These are phyloP conservation scores for Cochlearius cochlearius DNA, from an alignment of 2,113 vertebrate species.

Conservation along the genomic window DNA sequence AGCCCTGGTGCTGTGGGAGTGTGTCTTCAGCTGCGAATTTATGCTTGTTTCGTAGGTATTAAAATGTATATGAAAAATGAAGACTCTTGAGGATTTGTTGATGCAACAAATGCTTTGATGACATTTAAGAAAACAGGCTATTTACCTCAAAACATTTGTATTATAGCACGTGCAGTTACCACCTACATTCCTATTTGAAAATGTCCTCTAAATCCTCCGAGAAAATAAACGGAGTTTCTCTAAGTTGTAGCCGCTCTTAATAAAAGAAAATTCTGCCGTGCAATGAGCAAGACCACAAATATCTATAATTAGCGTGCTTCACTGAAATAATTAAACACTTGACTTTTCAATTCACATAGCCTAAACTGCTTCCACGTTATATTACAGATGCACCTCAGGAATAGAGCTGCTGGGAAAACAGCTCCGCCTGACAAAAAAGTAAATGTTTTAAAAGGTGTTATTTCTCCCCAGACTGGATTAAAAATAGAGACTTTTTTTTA, in stretches of 20 bases:
- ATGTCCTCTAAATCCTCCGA: neutral
- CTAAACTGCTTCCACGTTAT: neutral
- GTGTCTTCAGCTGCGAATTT: neutral
- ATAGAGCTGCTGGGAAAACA: neutral
- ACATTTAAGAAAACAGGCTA: constrained; percentile 22
- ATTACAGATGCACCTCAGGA: neutral
- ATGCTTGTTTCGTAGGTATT: neutral
- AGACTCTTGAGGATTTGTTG: neutral
- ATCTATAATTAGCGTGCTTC: neutral
- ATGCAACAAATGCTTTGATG: constrained; percentile 12
- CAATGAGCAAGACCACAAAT: neutral
- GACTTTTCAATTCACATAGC: neutral
- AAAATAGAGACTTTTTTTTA: neutral
- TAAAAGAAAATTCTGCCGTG: neutral
- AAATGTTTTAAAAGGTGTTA: neutral
- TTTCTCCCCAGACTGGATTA: neutral
- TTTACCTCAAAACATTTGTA: constrained; percentile 35
- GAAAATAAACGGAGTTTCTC: constrained; percentile 42
- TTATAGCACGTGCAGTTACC: neutral
- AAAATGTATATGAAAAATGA: neutral
- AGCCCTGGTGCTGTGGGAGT: neutral
- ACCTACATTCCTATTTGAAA: neutral
- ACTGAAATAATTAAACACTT: neutral
- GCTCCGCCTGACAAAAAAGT: neutral
- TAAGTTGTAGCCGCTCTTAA: neutral